Percentiles rank a stretch among this genome's conserved stretches.
These are phyloP conservation scores for Otocyon megalotis DNA, from an alignment of 2,113 vertebrate genomes.

Conservation along the genomic window DNA sequence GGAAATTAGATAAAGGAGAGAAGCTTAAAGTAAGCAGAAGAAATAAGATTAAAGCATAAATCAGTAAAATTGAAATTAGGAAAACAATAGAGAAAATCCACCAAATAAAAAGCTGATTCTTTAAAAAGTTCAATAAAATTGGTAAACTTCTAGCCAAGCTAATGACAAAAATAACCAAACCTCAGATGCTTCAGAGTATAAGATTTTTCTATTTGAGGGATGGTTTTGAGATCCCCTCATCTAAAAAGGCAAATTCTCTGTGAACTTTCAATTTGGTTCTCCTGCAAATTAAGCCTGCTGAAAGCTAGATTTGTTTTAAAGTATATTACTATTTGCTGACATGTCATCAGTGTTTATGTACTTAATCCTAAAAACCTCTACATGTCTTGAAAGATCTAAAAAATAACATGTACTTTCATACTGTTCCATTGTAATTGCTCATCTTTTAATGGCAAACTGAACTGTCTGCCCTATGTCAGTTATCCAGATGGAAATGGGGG, in stretches of 20 bases:
- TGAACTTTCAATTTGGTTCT: background rate
- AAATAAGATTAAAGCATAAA: background rate
- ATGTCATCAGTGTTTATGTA: background rate
- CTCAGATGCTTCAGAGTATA: background rate
- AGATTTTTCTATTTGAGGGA: background rate
- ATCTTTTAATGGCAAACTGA: background rate
- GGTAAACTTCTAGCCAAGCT: background rate
- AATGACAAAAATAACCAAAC: background rate
- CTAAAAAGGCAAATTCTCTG: background rate
- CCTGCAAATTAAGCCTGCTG: background rate
- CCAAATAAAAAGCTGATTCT: background rate
- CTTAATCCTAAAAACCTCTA: slow-evolving; percentile 30
- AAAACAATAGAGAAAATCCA: background rate
- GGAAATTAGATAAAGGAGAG: background rate
- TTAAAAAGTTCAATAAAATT: background rate
- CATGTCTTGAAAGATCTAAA: background rate
- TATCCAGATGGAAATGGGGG: background rate
- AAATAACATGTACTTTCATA: background rate
- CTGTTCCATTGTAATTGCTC: background rate
- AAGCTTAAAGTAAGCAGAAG: background rate
- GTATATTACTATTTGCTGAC: background rate
- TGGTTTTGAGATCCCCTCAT: background rate
- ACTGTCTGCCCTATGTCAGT: background rate
- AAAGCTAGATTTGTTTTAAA: slow-evolving; percentile 14
- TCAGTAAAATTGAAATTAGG: background rate